phyloP scores from a whole-genome alignment of 2,113 vertebrate species.

The Tragelaphus imberbis region DNA sequence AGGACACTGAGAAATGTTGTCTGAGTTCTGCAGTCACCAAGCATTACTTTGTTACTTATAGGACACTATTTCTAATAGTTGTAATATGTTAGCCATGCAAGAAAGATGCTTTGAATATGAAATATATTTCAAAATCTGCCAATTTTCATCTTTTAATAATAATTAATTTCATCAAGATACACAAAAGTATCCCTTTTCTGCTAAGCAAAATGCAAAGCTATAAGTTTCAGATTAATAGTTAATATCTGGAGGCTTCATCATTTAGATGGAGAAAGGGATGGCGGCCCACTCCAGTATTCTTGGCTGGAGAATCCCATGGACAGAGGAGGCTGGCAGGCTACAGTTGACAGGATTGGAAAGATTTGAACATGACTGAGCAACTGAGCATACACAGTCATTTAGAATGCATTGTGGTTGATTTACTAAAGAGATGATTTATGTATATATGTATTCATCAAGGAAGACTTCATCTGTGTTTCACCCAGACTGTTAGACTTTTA shows the following conservation, averaged over 20 bases:
- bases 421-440: background rate
- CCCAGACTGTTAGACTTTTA: background rate
- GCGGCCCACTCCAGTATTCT: background rate
- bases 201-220: background rate
- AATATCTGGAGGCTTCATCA: background rate
- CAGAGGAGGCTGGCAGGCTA: background rate
- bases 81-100: background rate
- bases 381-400: background rate
- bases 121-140: background rate
- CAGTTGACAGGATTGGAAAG: background rate
- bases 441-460: background rate
- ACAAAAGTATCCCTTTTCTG: background rate
- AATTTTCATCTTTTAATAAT: background rate
- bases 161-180: background rate
- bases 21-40: background rate
- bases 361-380: background rate
- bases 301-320: background rate
- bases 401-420: background rate
- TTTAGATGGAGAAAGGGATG: background rate
- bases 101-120: background rate
- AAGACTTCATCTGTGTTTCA: background rate
- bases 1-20: background rate
- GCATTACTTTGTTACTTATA: background rate
- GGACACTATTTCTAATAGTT: background rate
- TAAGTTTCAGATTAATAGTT: background rate